Base-by-base conservation (phyloP, 2,888 invertebrate species). In the Hydroisotoma schaefferi region DNA sequence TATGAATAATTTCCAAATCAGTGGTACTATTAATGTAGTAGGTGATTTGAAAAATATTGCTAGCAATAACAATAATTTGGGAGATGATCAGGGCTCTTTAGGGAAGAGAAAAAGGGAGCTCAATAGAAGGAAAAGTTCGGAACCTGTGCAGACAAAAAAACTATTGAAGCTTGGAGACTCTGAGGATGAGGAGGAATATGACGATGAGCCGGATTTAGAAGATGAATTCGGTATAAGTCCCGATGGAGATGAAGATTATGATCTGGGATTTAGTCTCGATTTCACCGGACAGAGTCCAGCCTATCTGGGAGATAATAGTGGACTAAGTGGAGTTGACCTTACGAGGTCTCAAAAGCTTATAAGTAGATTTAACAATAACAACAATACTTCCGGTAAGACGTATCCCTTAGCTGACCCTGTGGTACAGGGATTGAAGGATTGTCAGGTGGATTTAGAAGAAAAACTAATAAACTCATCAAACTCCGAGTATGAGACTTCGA, bases 41-140 rank as follows among this genome's bases (percentile, higher is more conserved):
- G n/a, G n/a, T n/a, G n/a, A n/a, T n/a, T n/a, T n/a, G n/a, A n/a
- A n/a, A n/a, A n/a, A n/a, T n/a, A n/a, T n/a, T n/a, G n/a, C 43
- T 10, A 5, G 5, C 23, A 46, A 8, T 46, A 23, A 46, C 46
- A 46, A 46, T 46, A 33, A 33, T 33, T 10, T 33, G 8, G 33
- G 15, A 10, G 33, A 10, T 8, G 8, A 8, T 33, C 8, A 10
- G 15, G 18, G 6, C 43, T 43, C n/a, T 6, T 43, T 18, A 20
- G 12, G 43, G 43, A 10, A 6, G 6, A 25, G 49, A 25, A 49
- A 49, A 10, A 18, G 49, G 28, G 49, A 49, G 28, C 49, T 27
- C 28, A 49, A 49, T 18, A 18, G 49, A 18, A 49, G 49, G 49
- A 49, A 29, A 18, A 27, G 49, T 28, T 46, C 46, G 5, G 49